Evolutionary conservation across 2,797 vertebrate species (phyloP), one percentile per base, ranked within the genome.

Genomic region (Dromococcyx pavoninus): DNA sequence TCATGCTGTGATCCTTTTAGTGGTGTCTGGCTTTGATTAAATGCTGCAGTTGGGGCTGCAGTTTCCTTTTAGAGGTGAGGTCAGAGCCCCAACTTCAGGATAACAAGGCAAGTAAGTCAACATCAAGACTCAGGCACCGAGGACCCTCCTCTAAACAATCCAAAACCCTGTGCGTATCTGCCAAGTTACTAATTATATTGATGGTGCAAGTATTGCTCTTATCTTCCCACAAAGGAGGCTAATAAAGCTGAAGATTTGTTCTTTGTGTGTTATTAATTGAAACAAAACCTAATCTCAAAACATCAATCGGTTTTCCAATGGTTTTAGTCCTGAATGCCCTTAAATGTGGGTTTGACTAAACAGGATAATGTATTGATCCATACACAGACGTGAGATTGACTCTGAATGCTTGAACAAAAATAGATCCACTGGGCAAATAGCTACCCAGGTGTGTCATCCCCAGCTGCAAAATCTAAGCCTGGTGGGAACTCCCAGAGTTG

Each of bases 1-100:
- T 17, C 0, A 0, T 76, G 35, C 56, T 65, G 25, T 0, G 0
- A 28, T 10, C 8, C 22, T 13, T 25, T 64, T 58, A 33, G 37
- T 54, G 60, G 54, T 13, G 23, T 41, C 56, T 65, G 53, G 23
- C 75, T 85, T 57, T 53, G 30, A 39, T 32, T 56, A 43, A 91
- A 81, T n/a, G n/a, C 46, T 35, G 9, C n/a, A 64, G 7, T 15
- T 28, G 35, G 72, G 58, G 23, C 56, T 86, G 46, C 43, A 43
- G 13, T 88, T 83, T 58, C 72, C 56, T 58, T 19, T 58, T 43
- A 5, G 8, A 70, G 46, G 14, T 61, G 43, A 65, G 60, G 10
- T 46, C 73, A 66, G 67, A 82, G 54, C n/a, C 16, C 18, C 37
- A 54, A 58, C 11, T 65, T 60, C 17, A 7, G 43, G 46, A 21